Base-by-base conservation (phyloP, 2,113 vertebrate genomes). In the Thunnus maccoyii region DNA sequence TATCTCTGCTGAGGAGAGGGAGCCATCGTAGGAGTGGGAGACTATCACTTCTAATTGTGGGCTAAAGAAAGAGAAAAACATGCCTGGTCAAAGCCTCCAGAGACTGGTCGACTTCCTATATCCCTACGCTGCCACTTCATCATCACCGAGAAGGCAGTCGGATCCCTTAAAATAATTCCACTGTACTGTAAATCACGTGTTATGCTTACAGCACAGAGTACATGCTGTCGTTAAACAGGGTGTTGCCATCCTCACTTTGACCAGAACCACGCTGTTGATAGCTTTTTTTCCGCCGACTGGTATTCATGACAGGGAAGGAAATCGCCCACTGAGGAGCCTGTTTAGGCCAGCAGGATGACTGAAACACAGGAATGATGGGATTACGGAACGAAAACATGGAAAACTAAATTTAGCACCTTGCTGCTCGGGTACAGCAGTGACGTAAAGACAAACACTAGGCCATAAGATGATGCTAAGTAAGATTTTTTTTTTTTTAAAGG, bases 1-100 rank as follows among this genome's bases (percentile, higher is more conserved):
- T 94, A 94, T 94, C 91, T 94, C 91, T 91, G 91, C 92, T 69
- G 90, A 90, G 90, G 88, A 91, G 89, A 89, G 90, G 85, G 89
- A 93, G 87, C 76, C 89, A 76, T 85, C 76, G 87, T 72, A 85
- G 87, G 89, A 91, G 72, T 64, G 88, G 80, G 84, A 90, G 91
- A 92, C 92, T 92, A 91, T 92, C 79, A 84, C 88, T 94, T 93
- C 89, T 94, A 94, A 95, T 94, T 94, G 90, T 91, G 73, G 91
- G 87, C 90, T 90, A 93, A 90, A 93, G 89, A 92, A 89, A 91
- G 88, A 90, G 78, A 70, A 90, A 91, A 94, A 92, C 82, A 90
- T 86, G 90, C 91, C 91, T 93, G 91, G 92, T 93, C 92, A 93
- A 88, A 94, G 91, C 86, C 92, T 88, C 85, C 56, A 48, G 90